These are phyloP conservation scores for Tridacna gigas DNA, from an alignment of 2,888 invertebrate genomes.

Conservation along the genomic window DNA sequence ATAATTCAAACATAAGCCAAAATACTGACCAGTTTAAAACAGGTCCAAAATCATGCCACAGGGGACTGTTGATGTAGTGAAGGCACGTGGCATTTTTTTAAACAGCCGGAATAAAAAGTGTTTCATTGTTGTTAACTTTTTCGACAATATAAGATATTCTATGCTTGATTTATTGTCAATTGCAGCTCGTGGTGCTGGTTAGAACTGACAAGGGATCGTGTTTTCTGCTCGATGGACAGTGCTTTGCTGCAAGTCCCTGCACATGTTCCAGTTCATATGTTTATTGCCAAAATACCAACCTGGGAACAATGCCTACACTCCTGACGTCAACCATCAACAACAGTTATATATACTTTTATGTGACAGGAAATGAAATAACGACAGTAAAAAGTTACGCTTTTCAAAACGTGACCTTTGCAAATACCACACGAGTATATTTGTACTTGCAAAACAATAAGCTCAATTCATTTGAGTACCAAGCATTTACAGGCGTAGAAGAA, in stretches of 20 bases:
- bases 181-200: not conserved
- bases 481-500: not conserved
- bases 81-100: not conserved
- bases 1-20: no score
- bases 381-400: not conserved
- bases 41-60: no score
- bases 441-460: not conserved
- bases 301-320: conserved; percentile 3
- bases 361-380: not conserved
- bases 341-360: not conserved
- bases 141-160: not conserved
- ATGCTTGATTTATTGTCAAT: not conserved
- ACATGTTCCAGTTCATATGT: conserved; percentile 8
- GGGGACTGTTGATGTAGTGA: no score
- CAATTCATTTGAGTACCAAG: not conserved
- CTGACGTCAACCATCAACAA: not conserved
- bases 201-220: no score
- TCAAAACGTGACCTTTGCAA: not conserved
- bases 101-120: not conserved
- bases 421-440: not conserved
- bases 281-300: not conserved
- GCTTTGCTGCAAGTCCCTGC: conserved; percentile 1
- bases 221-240: conserved; percentile 12
- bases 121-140: not conserved
- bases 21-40: no score